Evolutionary conservation across 2,888 invertebrate species (phyloP).

Genomic region (Drosophila setosimentum): DNA sequence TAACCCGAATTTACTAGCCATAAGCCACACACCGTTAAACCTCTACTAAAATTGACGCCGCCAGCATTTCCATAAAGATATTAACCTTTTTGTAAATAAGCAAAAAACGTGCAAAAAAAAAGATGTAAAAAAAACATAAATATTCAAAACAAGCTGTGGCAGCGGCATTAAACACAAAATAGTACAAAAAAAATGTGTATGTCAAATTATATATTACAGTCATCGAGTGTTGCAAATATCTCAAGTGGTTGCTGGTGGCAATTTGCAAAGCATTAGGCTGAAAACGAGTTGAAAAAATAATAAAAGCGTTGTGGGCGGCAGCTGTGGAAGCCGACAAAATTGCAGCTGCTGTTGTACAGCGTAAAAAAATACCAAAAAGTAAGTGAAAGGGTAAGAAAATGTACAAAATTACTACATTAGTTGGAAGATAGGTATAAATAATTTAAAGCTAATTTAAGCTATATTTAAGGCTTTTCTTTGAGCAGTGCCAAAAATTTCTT

Average conservation of each 20-base stretch:
- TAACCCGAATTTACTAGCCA: slow-evolving; percentile 58
- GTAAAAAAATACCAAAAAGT: background rate
- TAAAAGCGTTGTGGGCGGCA: slow-evolving; percentile 36
- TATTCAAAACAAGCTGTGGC: slow-evolving; percentile 6
- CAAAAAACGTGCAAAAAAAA: slow-evolving; percentile 1
- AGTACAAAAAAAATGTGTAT: slow-evolving; percentile 11
- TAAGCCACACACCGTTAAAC: slow-evolving; percentile 47
- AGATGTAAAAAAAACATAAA: slow-evolving; percentile 9
- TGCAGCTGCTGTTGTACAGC: background rate
- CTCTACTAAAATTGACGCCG: slow-evolving; percentile 47
- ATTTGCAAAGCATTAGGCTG: slow-evolving; percentile 46
- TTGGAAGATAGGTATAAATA: background rate
- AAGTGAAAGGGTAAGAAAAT: slow-evolving; percentile 11
- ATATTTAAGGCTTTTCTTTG: background rate
- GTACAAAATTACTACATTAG: background rate
- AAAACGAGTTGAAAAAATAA: slow-evolving; percentile 41
- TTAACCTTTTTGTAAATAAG: slow-evolving; percentile 67
- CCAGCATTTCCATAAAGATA: slow-evolving; percentile 50
- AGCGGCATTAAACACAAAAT: slow-evolving; percentile 25
- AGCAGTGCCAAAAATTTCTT: background rate
- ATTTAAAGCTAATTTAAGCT: background rate
- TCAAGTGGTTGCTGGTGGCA: slow-evolving; percentile 58
- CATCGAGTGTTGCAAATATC: slow-evolving; percentile 55
- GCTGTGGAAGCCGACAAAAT: slow-evolving; percentile 3
- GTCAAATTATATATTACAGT: slow-evolving; percentile 64